Evolutionary conservation across 1,140 invertebrate species (phyloP).

Genomic region (Drosophila tsacasi): DNA sequence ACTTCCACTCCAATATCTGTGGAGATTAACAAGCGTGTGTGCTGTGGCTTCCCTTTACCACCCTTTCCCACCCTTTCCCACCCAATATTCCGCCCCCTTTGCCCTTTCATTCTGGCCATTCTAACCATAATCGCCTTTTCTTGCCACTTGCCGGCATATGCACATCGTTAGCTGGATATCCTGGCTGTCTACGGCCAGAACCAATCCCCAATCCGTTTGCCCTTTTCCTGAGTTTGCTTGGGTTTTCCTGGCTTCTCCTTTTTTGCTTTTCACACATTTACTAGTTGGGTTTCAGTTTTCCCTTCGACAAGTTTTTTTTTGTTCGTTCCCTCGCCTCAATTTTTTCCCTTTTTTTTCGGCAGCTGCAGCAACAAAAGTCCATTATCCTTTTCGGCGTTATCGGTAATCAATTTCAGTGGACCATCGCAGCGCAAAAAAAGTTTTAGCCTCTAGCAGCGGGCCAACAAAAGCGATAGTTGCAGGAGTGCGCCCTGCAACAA

Average conservation of each 20-base stretch:
- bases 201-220: conserved; percentile 57
- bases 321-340: neutral
- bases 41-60: conserved; percentile 14
- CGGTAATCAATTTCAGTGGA: conserved; percentile 81
- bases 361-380: conserved; percentile 77
- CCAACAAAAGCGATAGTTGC: conserved; percentile 54
- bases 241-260: conserved; percentile 16
- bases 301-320: conserved; percentile 14
- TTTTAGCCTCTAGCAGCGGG: conserved; percentile 47
- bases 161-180: conserved; percentile 46
- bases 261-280: conserved; percentile 58
- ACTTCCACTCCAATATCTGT: conserved; percentile 33
- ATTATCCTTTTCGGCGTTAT: conserved; percentile 80
- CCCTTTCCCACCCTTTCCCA: conserved; percentile 2
- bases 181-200: conserved; percentile 10
- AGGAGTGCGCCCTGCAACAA: conserved; percentile 10
- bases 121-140: conserved; percentile 64
- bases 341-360: conserved; percentile 26
- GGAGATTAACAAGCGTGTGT: conserved; percentile 46
- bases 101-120: neutral
- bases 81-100: too few species aligned
- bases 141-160: conserved; percentile 55
- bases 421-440: conserved; percentile 38
- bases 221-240: conserved; percentile 30
- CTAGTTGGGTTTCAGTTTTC: conserved; percentile 45